phyloP scores from a whole-genome alignment of 2,797 vertebrate genomes.

The Avahi laniger region DNA sequence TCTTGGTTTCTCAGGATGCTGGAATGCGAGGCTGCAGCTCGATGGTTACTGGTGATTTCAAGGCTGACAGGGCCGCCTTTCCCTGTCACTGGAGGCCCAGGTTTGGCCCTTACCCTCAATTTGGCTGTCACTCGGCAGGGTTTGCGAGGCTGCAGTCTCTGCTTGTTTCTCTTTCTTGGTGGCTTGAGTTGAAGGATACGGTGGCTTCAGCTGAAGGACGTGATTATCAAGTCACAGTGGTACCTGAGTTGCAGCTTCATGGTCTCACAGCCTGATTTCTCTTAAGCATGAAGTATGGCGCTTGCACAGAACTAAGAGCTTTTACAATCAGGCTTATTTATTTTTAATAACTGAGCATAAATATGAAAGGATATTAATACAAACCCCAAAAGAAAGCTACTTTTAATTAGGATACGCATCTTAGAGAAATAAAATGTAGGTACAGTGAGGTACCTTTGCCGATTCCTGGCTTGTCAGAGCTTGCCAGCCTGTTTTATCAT shows the following conservation, averaged over 20 bases:
- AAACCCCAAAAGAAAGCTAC: slow-evolving; percentile 44
- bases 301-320: neutral
- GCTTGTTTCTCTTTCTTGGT: neutral
- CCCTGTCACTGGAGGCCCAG: neutral
- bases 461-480: neutral
- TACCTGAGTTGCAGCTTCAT: neutral
- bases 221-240: neutral
- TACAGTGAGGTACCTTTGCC: neutral
- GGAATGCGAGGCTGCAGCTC: neutral
- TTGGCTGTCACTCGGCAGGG: neutral
- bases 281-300: neutral
- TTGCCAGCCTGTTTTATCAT: neutral
- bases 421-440: neutral
- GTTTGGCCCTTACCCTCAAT: neutral
- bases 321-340: neutral
- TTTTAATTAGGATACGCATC: slow-evolving; percentile 55
- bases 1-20: neutral
- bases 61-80: rapidly evolving
- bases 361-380: slow-evolving; percentile 52
- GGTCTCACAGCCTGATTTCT: neutral
- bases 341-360: slow-evolving; percentile 57
- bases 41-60: neutral
- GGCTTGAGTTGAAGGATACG: neutral
- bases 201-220: neutral
- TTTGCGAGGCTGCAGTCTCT: neutral